These are phyloP conservation scores for Arnoldichthys spilopterus DNA, from an alignment of 2,797 vertebrate species.

Conservation along the genomic window DNA sequence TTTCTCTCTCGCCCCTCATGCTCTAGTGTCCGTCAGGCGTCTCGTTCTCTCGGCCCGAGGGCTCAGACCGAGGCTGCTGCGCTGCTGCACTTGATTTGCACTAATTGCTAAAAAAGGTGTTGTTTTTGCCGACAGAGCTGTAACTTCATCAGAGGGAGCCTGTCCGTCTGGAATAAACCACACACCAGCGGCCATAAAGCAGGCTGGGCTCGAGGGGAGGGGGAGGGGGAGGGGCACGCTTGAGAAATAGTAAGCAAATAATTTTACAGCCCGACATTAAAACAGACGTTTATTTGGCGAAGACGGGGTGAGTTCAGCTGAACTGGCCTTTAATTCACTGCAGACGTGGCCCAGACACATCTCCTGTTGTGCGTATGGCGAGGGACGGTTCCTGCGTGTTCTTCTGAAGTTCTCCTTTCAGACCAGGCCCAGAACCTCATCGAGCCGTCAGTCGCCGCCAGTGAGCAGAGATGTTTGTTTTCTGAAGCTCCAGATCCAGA, in stretches of 20 bases:
- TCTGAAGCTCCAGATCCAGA: not conserved
- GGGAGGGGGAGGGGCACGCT: not conserved
- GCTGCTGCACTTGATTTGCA: conserved; percentile 43
- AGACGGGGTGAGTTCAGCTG: not conserved
- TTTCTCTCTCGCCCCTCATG: conserved; percentile 75
- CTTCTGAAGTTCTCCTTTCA: not conserved
- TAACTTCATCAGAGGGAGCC: conserved; percentile 9
- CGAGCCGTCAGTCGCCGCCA: no score
- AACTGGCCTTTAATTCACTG: not conserved
- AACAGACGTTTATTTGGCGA: not conserved
- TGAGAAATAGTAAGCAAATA: not conserved
- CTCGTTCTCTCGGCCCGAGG: no score
- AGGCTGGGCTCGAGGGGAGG: not conserved
- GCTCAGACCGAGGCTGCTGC: conserved; percentile 60
- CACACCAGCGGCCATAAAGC: conserved; percentile 1
- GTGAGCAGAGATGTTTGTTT: not conserved
- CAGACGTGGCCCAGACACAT: not conserved
- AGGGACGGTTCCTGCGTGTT: not conserved
- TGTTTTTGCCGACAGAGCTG: not conserved
- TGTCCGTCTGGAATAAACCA: conserved; percentile 6
- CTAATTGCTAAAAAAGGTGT: conserved; percentile 41
- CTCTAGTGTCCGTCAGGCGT: no score
- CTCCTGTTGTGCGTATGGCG: no score
- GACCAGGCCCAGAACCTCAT: no score
- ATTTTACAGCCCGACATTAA: not conserved